Evolutionary conservation across 2,888 invertebrate genomes (phyloP), one percentile per base, ranked within the genome.

Genomic region (Terebella lapidaria): DNA sequence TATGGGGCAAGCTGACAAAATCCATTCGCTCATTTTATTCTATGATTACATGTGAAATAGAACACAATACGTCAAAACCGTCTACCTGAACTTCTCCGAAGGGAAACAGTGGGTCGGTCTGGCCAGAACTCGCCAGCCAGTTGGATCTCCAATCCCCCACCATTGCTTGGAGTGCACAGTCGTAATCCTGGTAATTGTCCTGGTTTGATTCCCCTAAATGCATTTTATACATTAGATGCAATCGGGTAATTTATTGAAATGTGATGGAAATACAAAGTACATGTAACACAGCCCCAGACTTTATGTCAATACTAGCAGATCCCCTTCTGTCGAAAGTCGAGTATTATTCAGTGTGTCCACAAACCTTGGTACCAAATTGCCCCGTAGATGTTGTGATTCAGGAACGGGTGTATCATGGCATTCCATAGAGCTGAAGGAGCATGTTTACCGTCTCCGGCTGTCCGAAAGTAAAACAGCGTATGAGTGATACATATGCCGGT

Each of bases 281-380:
- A n/a, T n/a, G n/a, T n/a, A n/a, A n/a, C n/a, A n/a, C n/a, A n/a
- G n/a, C n/a, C n/a, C n/a, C n/a, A n/a, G n/a, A n/a, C n/a, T n/a
- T n/a, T n/a, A n/a, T n/a, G n/a, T n/a, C n/a, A n/a, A n/a, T n/a
- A n/a, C n/a, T n/a, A n/a, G n/a, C n/a, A n/a, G n/a, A n/a, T n/a
- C n/a, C n/a, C n/a, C n/a, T n/a, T n/a, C n/a, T n/a, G n/a, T n/a
- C n/a, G n/a, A n/a, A n/a, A n/a, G n/a, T n/a, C n/a, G n/a, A n/a
- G n/a, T n/a, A n/a, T n/a, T n/a, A n/a, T n/a, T n/a, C n/a, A n/a
- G n/a, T n/a, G n/a, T n/a, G n/a, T 1, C 4, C 10, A 56, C 61
- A 22, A 63, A 75, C 78, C 78, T 72, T 78, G 78, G 60, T 78
- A 78, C 76, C 77, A 78, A 27, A 76, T 72, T 10, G 70, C 72